Evolutionary conservation across 2,888 invertebrate genomes (phyloP), one percentile per base, ranked within the genome.

Genomic region (Ormia ochracea): DNA sequence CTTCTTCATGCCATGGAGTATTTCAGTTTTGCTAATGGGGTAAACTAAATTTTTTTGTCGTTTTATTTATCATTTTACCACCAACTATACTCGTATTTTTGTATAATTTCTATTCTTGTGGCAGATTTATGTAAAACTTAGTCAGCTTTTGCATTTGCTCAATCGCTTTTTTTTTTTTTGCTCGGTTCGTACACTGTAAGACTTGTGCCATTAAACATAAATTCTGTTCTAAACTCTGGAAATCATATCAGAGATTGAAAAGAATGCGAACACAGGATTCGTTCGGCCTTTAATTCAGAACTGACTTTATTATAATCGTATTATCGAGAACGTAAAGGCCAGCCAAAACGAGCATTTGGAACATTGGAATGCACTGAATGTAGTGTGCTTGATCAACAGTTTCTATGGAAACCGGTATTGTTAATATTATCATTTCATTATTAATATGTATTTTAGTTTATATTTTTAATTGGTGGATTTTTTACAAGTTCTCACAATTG

Each of bases 41-140:
- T 50, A 36, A 26, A 58, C 19, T 50, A 17, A 41, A 33, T 28
- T 50, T 73, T 74, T 66, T 19, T 45, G 21, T 36, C 10, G 10
- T 9, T 33, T 73, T 54, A 41, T 54, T 63, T 41, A 21, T 17
- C 21, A 41, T 61, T 61, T 43, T 68, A 9, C 54, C 21, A 26
- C 61, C 36, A n/a, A n/a, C n/a, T n/a, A n/a, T n/a, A n/a, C n/a
- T n/a, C n/a, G n/a, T 36, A 54, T 58, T 70, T 48, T 63, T 41
- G 9, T 17, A 56, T 26, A 74, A 58, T 50, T 70, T 77, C 41
- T 54, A 65, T 79, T 65, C 78, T 79, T 66, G 65, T 79, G 75
- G 79, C 75, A 75, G 74, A 75, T 79, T 79, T 75, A 79, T 79
- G 79, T 75, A 75, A 59, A 79, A 70, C 75, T 75, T 59, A 75